Base-by-base conservation (phyloP, 2,113 vertebrate genomes). In the Dipodomys stephensi region DNA sequence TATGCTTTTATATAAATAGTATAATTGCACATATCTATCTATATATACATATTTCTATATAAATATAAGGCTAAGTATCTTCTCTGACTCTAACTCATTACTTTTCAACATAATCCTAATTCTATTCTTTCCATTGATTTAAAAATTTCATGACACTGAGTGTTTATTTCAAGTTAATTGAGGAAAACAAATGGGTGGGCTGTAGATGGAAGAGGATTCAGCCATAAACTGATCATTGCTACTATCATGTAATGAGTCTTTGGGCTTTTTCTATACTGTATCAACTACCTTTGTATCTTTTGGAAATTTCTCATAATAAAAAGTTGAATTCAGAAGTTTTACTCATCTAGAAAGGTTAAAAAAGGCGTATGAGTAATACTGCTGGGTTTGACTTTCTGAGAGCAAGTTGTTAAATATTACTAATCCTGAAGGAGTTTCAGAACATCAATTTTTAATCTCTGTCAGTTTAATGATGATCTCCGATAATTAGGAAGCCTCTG, bases 381-480 rank as follows among this genome's bases (percentile, higher is more conserved):
- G 2, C 30, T 88, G 57, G n/a, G 12, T 84, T 83, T 90, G 30
- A 77, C 13, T 85, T 78, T 90, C 53, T 73, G 62, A 60, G 32
- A 82, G 53, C 15, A 83, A 53, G 13, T 80, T 92, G 35, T 95
- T 95, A 94, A 73, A 88, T 78, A 72, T 57, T 83, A 86, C 20
- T 88, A 74, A 88, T 83, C 6, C 27, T 76, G 68, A 84, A 78
- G 79, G 53, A 69, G 2, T 88, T 96, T 88, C 39, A 74, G 53
- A 72, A 39, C 5, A 83, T 90, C 35, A 22, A 2, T 72, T 94
- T 93, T 86, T n/a, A 96, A 74, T 91, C 30, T 87, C 28, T 94
- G 20, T 68, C 35, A 90, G 23, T 82, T 96, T 86, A 97, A 74
- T 67, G 39, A 80, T 92, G 23, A 68, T 74, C 46, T 89, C 62